These are phyloP conservation scores for Nothoprocta perdicaria DNA, from an alignment of 2,113 vertebrate genomes.

Conservation along the genomic window DNA sequence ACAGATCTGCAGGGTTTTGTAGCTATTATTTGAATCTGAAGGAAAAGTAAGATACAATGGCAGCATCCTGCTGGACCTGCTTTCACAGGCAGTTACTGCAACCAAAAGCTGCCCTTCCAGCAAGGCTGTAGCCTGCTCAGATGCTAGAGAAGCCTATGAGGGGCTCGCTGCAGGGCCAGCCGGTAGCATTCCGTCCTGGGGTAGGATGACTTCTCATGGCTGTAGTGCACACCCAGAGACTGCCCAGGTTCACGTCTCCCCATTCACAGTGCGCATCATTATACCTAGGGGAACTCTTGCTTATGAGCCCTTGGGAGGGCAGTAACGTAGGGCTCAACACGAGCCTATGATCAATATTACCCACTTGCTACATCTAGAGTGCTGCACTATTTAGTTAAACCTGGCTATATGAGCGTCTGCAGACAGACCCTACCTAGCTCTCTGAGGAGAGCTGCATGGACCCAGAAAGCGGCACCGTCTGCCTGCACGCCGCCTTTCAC, in stretches of 20 bases:
- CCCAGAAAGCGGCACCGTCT: neutral
- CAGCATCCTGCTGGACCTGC: neutral
- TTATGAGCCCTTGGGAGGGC: neutral
- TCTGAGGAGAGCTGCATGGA: neutral
- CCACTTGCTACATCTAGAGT: neutral
- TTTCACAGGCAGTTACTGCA: neutral
- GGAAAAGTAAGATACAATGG: neutral
- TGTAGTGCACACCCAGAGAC: neutral
- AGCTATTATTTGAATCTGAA: neutral
- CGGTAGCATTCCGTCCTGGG: neutral
- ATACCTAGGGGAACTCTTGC: neutral
- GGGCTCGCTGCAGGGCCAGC: neutral
- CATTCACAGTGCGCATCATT: neutral
- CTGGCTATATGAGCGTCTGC: accelerated
- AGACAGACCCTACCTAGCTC: neutral
- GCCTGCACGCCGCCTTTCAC: accelerated
- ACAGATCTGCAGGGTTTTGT: neutral
- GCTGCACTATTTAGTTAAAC: neutral
- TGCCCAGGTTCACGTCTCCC: neutral
- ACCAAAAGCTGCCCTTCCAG: neutral
- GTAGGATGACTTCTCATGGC: neutral
- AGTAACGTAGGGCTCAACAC: no score
- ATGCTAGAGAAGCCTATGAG: neutral
- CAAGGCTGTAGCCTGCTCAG: neutral
- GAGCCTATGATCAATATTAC: neutral